Percentiles rank a stretch among this genome's conserved stretches.
These are phyloP conservation scores for Caenorhabditis sulstoni DNA, from an alignment of 2,888 invertebrate species.

Conservation along the genomic window DNA sequence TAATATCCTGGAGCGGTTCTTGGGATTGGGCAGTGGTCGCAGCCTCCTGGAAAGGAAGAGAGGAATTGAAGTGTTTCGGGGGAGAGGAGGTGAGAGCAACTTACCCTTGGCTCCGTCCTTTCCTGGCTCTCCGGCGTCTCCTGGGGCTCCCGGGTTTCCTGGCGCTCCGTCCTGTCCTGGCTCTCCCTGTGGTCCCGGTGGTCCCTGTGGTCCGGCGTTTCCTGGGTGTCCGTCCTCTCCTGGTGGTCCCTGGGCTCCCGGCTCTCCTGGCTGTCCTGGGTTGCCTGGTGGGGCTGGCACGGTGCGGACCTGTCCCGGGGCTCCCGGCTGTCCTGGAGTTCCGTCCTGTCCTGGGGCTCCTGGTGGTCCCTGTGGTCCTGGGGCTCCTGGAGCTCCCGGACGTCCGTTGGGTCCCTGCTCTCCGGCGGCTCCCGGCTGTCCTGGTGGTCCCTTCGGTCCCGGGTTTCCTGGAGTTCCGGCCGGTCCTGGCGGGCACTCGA, in stretches of 20 bases:
- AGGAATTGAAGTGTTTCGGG: neutral
- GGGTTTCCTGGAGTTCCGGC: slow-evolving; percentile 72
- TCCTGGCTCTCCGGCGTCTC: slow-evolving; percentile 70
- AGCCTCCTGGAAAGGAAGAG: slow-evolving; percentile 57
- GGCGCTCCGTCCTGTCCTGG: slow-evolving; percentile 69
- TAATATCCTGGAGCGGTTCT: slow-evolving; percentile 69
- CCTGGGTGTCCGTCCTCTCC: slow-evolving; percentile 72
- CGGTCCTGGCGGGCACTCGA: slow-evolving; percentile 72
- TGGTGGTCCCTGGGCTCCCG: slow-evolving; percentile 70
- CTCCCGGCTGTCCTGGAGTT: slow-evolving; percentile 73
- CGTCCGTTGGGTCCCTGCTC: slow-evolving; percentile 73
- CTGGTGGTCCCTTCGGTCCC: slow-evolving; percentile 74
- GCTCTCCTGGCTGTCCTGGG: slow-evolving; percentile 74
- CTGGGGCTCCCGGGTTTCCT: slow-evolving; percentile 70
- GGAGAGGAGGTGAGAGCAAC: neutral
- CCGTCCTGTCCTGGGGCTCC: slow-evolving; percentile 74
- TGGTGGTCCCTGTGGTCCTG: slow-evolving; percentile 75
- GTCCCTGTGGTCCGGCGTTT: slow-evolving; percentile 66
- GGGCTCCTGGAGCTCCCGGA: slow-evolving; percentile 72
- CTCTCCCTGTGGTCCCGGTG: slow-evolving; percentile 70
- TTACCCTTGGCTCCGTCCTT: slow-evolving; percentile 64
- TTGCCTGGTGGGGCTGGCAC: slow-evolving; percentile 72
- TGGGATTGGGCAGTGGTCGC: slow-evolving; percentile 72
- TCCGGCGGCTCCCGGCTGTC: slow-evolving; percentile 67
- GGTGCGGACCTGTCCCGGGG: slow-evolving; percentile 70